phyloP scores from a whole-genome alignment of 2,888 invertebrate species.

The Rotaria macrura region DNA sequence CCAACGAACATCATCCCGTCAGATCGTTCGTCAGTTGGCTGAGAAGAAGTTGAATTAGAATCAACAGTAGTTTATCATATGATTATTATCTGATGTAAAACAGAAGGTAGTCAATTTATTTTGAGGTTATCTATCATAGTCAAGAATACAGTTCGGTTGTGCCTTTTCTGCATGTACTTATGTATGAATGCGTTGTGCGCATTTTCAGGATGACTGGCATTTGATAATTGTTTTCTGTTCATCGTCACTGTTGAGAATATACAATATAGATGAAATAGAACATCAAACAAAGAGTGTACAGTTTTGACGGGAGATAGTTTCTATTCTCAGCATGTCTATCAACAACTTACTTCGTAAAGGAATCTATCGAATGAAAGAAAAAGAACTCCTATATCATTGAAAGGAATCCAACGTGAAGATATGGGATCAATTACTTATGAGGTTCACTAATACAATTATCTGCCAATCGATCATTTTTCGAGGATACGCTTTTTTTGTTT shows the following conservation, averaged over 20 bases:
- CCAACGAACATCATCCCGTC: background rate
- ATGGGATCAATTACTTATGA: too few species aligned
- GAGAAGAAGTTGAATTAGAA: too few species aligned
- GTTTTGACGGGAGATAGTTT: background rate
- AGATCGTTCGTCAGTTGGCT: background rate
- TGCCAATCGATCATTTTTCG: background rate
- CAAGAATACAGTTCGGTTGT: background rate
- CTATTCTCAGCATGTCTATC: background rate
- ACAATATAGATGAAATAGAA: background rate
- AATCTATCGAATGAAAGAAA: background rate
- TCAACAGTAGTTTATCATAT: background rate
- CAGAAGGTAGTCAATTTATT: background rate
- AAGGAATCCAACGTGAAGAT: background rate
- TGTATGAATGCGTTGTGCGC: background rate
- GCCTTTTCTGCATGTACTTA: too few species aligned
- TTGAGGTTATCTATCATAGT: background rate
- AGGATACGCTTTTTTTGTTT: too few species aligned
- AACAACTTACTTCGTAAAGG: background rate
- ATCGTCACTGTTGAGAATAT: background rate
- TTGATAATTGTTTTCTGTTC: background rate
- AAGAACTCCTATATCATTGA: background rate
- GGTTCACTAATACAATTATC: background rate
- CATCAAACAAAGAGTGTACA: background rate
- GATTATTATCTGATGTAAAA: background rate
- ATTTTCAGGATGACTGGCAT: background rate